Evolutionary conservation across 2,888 invertebrate species (phyloP).

Genomic region (Celastrina argiolus): DNA sequence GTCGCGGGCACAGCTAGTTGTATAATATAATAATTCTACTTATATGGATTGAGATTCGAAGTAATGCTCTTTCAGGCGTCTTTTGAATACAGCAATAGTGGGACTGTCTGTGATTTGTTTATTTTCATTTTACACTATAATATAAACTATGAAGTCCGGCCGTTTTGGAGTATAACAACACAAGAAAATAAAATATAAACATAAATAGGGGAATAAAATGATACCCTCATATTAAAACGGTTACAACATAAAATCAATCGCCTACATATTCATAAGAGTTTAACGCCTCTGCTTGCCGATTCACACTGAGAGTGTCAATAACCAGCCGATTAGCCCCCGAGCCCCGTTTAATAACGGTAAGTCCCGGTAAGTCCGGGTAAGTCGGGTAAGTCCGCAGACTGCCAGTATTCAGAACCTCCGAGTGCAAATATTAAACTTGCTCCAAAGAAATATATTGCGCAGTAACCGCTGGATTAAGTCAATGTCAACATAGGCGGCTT

Average conservation of each 20-base stretch:
- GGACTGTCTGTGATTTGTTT: too few relatives aligned
- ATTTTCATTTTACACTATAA: too few relatives aligned
- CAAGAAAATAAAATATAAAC: background rate
- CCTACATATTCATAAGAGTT: background rate
- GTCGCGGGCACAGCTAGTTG: too few relatives aligned
- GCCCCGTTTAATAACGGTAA: slow-evolving; percentile 54
- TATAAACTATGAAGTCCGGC: too few relatives aligned
- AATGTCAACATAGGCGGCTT: slow-evolving; percentile 50
- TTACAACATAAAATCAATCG: background rate
- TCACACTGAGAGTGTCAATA: slow-evolving; percentile 29
- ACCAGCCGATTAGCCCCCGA: slow-evolving; percentile 34
- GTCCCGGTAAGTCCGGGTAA: slow-evolving; percentile 31
- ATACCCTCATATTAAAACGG: background rate
- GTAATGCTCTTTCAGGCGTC: too few relatives aligned
- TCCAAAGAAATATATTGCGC: slow-evolving; percentile 64
- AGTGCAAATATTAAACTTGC: slow-evolving; percentile 67
- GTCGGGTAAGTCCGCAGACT: slow-evolving; percentile 40
- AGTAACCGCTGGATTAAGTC: slow-evolving; percentile 51
- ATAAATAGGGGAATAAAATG: background rate
- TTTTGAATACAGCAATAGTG: too few relatives aligned
- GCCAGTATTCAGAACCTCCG: slow-evolving; percentile 45
- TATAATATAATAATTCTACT: too few relatives aligned
- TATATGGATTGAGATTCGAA: too few relatives aligned
- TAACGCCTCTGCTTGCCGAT: background rate
- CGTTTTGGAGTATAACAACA: too few relatives aligned